Conservation (phyloP, 2,888 invertebrate species). For the Branchipolynoe longqiensis region DNA sequence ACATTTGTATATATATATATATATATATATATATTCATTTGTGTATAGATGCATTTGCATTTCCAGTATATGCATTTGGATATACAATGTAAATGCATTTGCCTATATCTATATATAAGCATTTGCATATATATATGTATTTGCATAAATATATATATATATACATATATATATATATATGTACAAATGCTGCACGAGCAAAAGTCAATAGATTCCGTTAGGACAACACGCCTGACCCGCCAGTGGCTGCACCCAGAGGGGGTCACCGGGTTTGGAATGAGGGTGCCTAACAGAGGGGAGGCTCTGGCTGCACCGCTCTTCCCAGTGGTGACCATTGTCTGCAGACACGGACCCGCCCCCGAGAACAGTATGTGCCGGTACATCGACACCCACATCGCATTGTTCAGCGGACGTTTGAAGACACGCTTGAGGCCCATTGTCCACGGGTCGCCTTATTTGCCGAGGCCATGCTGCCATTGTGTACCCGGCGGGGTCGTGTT, state of each 20-base stretch:
- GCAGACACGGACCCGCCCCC: not conserved
- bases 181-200: not conserved
- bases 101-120: too few relatives aligned
- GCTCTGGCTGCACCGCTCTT: not conserved
- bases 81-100: too few relatives aligned
- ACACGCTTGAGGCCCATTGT: conserved; percentile 39
- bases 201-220: conserved; percentile 22
- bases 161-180: not conserved
- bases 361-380: conserved; percentile 35
- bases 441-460: conserved; percentile 9
- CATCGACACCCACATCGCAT: conserved; percentile 33
- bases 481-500: conserved; percentile 28
- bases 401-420: conserved; percentile 41
- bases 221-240: conserved; percentile 1
- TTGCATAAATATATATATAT: not conserved
- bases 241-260: not conserved
- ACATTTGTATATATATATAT: too few relatives aligned
- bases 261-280: conserved; percentile 51
- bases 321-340: conserved; percentile 13
- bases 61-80: too few relatives aligned
- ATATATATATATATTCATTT: too few relatives aligned
- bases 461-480: conserved; percentile 32
- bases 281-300: conserved; percentile 13
- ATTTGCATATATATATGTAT: too few relatives aligned
- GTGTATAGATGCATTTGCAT: too few relatives aligned